These are phyloP conservation scores for Auanema sp. DNA, from an alignment of 2,888 invertebrate genomes.

Conservation along the genomic window DNA sequence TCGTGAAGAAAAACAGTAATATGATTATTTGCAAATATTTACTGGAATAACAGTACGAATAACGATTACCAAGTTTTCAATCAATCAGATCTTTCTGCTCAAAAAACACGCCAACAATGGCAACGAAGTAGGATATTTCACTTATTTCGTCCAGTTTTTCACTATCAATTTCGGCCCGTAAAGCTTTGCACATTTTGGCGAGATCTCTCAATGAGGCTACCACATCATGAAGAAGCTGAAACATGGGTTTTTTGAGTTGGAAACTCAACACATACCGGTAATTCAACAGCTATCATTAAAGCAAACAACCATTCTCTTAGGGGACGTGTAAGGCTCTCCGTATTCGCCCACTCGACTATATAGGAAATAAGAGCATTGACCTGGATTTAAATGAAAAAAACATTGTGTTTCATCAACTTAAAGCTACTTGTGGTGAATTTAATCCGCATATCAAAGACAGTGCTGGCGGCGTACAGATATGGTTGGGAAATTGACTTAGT, in stretches of 20 bases:
- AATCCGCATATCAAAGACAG: conserved; percentile 21
- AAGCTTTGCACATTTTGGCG: conserved; percentile 22
- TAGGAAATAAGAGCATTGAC: conserved; percentile 26
- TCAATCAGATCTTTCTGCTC: conserved; percentile 42
- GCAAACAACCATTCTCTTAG: conserved; percentile 42
- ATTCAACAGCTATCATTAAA: conserved; percentile 29
- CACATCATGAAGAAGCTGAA: conserved; percentile 33
- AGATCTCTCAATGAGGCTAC: conserved; percentile 26
- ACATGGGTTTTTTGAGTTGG: not conserved
- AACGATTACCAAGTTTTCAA: conserved; percentile 11
- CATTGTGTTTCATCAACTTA: not conserved
- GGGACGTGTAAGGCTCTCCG: conserved; percentile 33
- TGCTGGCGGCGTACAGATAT: conserved; percentile 40
- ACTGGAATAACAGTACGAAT: not conserved
- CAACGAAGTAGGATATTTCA: conserved; percentile 41
- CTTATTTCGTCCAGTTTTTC: conserved; percentile 23
- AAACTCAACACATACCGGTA: conserved; percentile 17
- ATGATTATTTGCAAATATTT: not conserved
- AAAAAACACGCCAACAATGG: conserved; percentile 36
- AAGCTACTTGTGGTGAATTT: conserved; percentile 15
- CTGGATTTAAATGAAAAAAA: conserved; percentile 20
- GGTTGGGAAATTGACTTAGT: conserved; percentile 29
- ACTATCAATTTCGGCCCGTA: conserved; percentile 18
- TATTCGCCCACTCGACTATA: conserved; percentile 31
- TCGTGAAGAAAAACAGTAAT: no score